phyloP scores from a whole-genome alignment of 37 sponge, comb jelly and placozoan genomes.

The Aphrocallistes beatrix region DNA sequence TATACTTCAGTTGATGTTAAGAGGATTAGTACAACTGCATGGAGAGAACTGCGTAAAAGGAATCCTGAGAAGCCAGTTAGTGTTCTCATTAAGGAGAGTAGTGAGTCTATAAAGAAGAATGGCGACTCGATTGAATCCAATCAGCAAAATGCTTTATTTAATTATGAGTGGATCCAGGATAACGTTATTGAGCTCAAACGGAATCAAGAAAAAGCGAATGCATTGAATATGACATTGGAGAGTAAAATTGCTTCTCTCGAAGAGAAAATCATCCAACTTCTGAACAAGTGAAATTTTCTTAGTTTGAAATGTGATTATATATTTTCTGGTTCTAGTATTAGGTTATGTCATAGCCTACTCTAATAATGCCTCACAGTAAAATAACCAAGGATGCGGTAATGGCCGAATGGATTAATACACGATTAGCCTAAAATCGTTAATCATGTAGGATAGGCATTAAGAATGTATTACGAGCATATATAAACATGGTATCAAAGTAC shows the following conservation, averaged over 20 bases:
- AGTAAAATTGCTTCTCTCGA: background rate
- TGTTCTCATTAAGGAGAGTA: background rate
- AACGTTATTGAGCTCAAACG: background rate
- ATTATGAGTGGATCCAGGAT: conserved; percentile 3
- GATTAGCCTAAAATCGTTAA: too few relatives aligned
- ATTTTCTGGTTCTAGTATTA: too few relatives aligned
- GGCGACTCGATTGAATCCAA: background rate
- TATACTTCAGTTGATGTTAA: background rate
- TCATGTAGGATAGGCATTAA: too few relatives aligned
- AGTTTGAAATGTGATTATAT: too few relatives aligned
- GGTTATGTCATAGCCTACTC: too few relatives aligned
- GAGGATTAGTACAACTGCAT: background rate
- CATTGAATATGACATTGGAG: background rate
- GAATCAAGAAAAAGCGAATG: background rate
- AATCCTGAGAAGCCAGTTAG: background rate
- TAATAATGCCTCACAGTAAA: too few relatives aligned
- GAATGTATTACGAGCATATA: too few relatives aligned
- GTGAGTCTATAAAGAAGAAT: background rate
- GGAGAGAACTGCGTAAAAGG: background rate
- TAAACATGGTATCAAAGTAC: too few relatives aligned
- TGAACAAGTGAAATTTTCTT: too few relatives aligned
- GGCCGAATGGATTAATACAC: too few relatives aligned
- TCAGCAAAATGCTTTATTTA: background rate
- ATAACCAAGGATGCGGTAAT: too few relatives aligned
- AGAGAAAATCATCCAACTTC: background rate